Conservation (phyloP, 2,797 vertebrate species). For the Hipposideros larvatus region DNA sequence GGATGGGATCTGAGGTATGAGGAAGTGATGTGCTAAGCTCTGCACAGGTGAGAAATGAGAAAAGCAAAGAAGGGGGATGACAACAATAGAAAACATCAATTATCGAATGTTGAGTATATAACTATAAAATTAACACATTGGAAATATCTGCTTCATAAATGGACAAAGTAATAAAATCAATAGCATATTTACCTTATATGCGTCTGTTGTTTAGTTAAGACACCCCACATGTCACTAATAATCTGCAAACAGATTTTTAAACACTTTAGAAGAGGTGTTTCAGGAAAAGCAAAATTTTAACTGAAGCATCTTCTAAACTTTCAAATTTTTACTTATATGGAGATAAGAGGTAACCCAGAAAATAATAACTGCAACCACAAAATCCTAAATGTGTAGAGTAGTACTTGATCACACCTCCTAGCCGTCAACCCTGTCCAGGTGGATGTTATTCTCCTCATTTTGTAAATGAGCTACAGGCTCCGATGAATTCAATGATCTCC, state of each 20-base stretch:
- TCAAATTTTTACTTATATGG: constrained; percentile 45
- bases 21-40: not conserved
- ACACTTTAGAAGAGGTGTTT: constrained; percentile 57
- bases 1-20: not conserved
- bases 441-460: not conserved
- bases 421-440: not conserved
- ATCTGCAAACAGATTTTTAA: constrained; percentile 83
- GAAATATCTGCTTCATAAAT: not conserved
- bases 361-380: not conserved
- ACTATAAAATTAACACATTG: not conserved
- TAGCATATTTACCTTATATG: constrained; percentile 82
- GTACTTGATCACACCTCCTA: not conserved
- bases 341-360: not conserved
- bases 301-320: constrained; percentile 37
- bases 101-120: not conserved
- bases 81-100: not conserved
- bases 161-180: not conserved
- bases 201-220: constrained; percentile 78
- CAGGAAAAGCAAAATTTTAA: constrained; percentile 47
- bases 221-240: constrained; percentile 79
- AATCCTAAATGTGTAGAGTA: not conserved
- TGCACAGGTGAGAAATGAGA: not conserved
- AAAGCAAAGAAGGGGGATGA: not conserved
- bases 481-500: not conserved
- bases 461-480: not conserved